Base-by-base conservation (phyloP, 2,113 vertebrate species). In the Cyanoliseus patagonus region DNA sequence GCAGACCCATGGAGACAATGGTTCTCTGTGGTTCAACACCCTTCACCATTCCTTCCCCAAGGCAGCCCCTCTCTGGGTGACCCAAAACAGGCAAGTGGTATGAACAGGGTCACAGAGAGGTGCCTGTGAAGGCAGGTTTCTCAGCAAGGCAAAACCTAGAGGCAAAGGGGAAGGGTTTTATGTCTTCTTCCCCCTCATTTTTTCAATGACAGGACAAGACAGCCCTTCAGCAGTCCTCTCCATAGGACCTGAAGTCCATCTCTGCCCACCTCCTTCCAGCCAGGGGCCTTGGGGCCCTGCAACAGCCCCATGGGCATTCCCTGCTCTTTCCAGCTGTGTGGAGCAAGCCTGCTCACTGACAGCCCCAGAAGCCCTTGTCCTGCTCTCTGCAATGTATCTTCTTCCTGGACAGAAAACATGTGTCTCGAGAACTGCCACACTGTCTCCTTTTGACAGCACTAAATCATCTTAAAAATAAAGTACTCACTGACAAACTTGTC, bases 11-110 rank as follows among this genome's bases (percentile, higher is more conserved):
- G 0, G 49, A 90, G 31, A 53, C 44, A 68, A 80, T 9, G 59
- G 10, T 64, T 53, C 23, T 87, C 42, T 8, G 3, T 35, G 49
- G n/a, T 74, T 1, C 3, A 4, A 78, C 20, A 53, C 3, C 23
- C 17, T 87, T 90, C 37, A 68, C 35, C 57, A 17, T 31, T 70
- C 39, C n/a, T 83, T 77, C 44, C 33, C 27, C 20, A 68, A 18
- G 76, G 76, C 6, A 5, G 53, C 7, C 30, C 63, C 35, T 49
- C 53, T 39, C 57, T 42, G 30, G 41, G 18, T 69, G 49, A 74
- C 19, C 44, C 0, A 1, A 53, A 79, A 75, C 0, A 6, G 33
- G 15, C 2, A 1, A 41, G 35, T 6, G 2, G 6, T 33, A 13
- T 19, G 13, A 82, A 57, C 46, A 72, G 31, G 14, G 22, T 10